Base-by-base conservation (phyloP, 1,140 invertebrate genomes). In the Saccostrea glomerata region DNA sequence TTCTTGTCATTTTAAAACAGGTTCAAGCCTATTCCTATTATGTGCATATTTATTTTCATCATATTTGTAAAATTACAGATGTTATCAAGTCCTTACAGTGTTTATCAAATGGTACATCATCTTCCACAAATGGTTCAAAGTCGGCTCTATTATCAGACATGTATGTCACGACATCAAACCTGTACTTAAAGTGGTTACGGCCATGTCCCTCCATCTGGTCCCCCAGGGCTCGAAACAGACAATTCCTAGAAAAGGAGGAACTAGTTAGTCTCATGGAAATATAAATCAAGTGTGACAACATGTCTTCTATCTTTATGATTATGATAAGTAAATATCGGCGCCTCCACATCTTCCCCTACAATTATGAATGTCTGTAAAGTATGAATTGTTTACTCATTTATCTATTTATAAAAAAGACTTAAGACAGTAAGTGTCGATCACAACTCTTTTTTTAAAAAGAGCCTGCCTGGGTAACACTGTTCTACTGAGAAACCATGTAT, bases 41-140 rank as follows among this genome's bases (percentile, higher is more conserved):
- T 58, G 13, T 58, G 17, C 17, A 58, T 58, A 58, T 4, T 6
- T 4, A 58, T 58, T 6, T 58, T 6, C 17, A 60, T 60, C 15
- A 20, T 4, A 15, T 15, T 20, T 60, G 58, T 60, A 60, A 12
- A 60, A 30, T 13, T 6, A n/a, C 40, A 84, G 12, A 55, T 83
- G 91, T 25, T 25, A 73, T 11, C 7, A 9, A 73, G 30, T 73
- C 15, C 70, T 94, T 94, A 96, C 95, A 91, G 91, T 96, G 95
- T 88, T 94, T 94, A 83, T 96, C 96, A 93, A 96, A 96, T 20
- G 95, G 93, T 17, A 95, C 92, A 90, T 96, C 95, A 93, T 96
- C 96, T 91, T 96, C 95, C 5, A 96, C 94, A 66, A 96, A 96
- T 17, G 96, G 96, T 91, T 96, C 96, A 94, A 96, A 96, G 91